These are phyloP conservation scores for Polydrusus pterygomalis DNA, from an alignment of 2,888 invertebrate genomes.

Conservation along the genomic window DNA sequence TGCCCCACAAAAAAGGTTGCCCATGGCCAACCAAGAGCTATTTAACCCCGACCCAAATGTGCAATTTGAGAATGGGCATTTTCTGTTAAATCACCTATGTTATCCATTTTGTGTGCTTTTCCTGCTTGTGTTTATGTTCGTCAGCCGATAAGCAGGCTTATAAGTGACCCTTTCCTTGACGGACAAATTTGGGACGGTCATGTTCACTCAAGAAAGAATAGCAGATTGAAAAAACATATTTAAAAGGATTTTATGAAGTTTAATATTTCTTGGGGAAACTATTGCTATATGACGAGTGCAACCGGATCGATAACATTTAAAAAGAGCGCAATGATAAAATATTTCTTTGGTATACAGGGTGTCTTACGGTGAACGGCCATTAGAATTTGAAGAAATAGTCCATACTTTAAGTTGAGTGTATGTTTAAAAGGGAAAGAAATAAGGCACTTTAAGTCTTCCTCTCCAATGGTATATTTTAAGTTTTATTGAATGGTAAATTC, in stretches of 20 bases:
- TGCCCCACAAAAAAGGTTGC: background rate
- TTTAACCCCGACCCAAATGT: conserved; percentile 52
- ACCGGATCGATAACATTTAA: no score
- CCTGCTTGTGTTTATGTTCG: conserved; percentile 36
- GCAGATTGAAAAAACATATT: conserved; percentile 12
- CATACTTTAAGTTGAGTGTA: no score
- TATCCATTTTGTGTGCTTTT: conserved; percentile 40
- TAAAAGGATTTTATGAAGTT: background rate
- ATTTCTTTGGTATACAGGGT: background rate
- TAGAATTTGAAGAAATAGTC: no score
- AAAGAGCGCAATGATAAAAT: background rate
- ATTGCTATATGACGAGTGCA: background rate
- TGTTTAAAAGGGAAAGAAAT: no score
- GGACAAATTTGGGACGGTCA: conserved; percentile 34
- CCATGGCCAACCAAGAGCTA: background rate
- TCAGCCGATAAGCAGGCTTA: conserved; percentile 40
- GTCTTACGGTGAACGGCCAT: no score
- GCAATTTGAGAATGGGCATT: conserved; percentile 39
- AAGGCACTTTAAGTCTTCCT: no score
- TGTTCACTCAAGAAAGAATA: conserved; percentile 29
- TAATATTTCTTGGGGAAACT: conserved; percentile 4
- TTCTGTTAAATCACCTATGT: conserved; percentile 49
- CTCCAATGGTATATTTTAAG: no score
- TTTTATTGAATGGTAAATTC: no score
- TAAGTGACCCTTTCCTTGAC: conserved; percentile 21